phyloP scores from a whole-genome alignment of 1,140 invertebrate species.

The Zaprionus nigranus region DNA sequence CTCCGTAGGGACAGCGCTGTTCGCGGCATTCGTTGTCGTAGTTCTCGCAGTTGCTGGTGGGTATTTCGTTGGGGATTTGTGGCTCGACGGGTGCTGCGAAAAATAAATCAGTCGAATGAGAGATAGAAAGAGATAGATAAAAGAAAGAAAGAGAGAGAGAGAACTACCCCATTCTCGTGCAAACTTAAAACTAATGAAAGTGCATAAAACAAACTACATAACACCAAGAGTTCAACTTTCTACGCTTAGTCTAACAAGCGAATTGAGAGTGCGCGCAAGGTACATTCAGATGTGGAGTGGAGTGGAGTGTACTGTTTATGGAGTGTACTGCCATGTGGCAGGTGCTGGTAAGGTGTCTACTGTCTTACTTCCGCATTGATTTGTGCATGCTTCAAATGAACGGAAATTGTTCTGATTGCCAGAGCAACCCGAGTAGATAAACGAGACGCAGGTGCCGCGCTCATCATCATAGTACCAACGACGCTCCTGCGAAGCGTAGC shows the following conservation, averaged over 20 bases:
- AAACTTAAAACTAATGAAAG: slow-evolving; percentile 63
- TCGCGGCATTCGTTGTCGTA: slow-evolving; percentile 86
- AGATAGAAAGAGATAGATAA: neutral
- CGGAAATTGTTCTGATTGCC: slow-evolving; percentile 93
- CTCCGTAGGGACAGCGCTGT: slow-evolving; percentile 90
- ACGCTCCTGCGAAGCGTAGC: slow-evolving; percentile 85
- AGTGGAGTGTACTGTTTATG: too few species aligned
- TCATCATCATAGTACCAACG: slow-evolving; percentile 93
- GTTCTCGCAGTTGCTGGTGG: slow-evolving; percentile 85
- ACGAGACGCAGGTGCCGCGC: slow-evolving; percentile 89
- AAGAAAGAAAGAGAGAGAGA: neutral
- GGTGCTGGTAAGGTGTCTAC: slow-evolving; percentile 14
- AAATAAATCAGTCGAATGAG: neutral
- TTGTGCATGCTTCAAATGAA: slow-evolving; percentile 89
- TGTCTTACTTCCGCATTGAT: slow-evolving; percentile 86
- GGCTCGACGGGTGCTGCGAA: slow-evolving; percentile 53
- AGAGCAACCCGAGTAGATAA: slow-evolving; percentile 92
- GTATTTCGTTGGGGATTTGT: slow-evolving; percentile 51
- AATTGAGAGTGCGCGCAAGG: slow-evolving; percentile 41
- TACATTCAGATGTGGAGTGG: slow-evolving; percentile 52
- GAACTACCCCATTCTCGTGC: slow-evolving; percentile 45
- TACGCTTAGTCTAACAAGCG: slow-evolving; percentile 58
- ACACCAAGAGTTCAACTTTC: slow-evolving; percentile 31
- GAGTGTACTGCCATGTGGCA: slow-evolving; percentile 32
- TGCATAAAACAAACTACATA: slow-evolving; percentile 50